A percentile compares a stretch with the other conserved stretches of the same genome.
Conservation (phyloP, 1,140 invertebrate species). For the Zaprionus africanus region DNA sequence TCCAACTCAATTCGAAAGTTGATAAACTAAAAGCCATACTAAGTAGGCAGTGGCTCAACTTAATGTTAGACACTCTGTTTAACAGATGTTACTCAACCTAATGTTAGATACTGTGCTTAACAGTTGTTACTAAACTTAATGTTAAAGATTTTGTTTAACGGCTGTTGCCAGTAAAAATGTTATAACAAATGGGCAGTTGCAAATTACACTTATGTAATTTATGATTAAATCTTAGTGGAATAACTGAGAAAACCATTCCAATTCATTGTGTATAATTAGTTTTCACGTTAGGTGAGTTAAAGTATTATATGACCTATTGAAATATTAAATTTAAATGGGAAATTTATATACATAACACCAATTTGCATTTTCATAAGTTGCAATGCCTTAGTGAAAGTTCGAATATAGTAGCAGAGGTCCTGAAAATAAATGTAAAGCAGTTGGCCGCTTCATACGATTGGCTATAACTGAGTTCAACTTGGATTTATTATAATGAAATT, state of each 20-base stretch:
- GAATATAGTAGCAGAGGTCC: too few relatives aligned
- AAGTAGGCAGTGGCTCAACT: constrained; percentile 18
- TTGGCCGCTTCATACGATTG: too few relatives aligned
- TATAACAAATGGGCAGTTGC: background rate
- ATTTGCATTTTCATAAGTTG: too few relatives aligned
- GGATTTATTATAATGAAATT: too few relatives aligned
- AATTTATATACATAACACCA: too few relatives aligned
- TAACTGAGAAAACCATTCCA: background rate
- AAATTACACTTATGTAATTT: background rate
- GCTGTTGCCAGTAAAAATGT: background rate
- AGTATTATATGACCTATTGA: too few relatives aligned
- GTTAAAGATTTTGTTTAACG: too few relatives aligned
- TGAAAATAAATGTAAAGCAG: too few relatives aligned
- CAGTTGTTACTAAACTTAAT: background rate
- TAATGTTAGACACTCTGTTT: background rate
- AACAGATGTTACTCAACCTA: background rate
- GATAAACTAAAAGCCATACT: constrained; percentile 14
- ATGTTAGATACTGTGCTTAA: too few relatives aligned
- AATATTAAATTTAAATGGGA: background rate
- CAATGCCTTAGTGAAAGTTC: too few relatives aligned
- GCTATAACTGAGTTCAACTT: too few relatives aligned
- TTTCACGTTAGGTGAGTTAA: background rate
- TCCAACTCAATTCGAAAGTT: constrained; percentile 3
- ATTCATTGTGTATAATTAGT: background rate
- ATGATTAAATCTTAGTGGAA: background rate